A percentile compares a stretch with the other conserved stretches of the same genome.
These are phyloP conservation scores for Allacma fusca DNA, from an alignment of 2,888 invertebrate genomes.

Conservation along the genomic window DNA sequence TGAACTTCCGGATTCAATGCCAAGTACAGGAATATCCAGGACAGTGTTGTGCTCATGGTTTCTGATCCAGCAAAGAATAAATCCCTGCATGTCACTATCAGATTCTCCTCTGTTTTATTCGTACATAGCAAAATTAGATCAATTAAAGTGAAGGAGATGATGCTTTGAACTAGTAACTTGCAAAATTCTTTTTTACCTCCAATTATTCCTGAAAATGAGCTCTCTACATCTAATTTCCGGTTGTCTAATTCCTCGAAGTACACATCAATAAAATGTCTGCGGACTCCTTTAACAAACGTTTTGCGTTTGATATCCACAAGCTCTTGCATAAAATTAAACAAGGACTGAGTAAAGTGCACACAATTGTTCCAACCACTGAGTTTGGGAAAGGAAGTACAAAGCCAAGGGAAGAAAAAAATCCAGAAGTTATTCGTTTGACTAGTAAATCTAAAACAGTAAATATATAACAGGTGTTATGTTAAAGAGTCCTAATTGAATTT, in stretches of 20 bases:
- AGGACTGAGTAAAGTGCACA: neutral
- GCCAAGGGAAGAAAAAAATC: slow-evolving; percentile 18
- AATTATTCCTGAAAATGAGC: neutral
- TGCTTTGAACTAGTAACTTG: no score
- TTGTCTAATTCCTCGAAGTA: neutral
- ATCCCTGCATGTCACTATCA: neutral
- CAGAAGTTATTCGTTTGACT: slow-evolving; percentile 1
- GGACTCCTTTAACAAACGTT: neutral
- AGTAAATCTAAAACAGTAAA: neutral
- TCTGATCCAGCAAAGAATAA: slow-evolving; percentile 12
- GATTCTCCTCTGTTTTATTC: neutral
- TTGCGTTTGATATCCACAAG: neutral
- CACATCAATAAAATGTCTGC: slow-evolving; percentile 1
- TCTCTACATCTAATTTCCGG: neutral
- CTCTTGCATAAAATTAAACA: neutral
- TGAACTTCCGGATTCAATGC: neutral
- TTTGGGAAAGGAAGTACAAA: neutral
- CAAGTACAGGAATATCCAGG: neutral
- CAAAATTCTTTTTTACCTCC: no score
- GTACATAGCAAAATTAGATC: neutral
- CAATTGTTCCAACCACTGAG: neutral
- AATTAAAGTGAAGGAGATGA: no score
- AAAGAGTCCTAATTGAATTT: no score
- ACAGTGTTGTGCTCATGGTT: neutral
- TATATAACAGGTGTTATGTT: neutral